Conservation (phyloP, 1,140 invertebrate genomes). For the Phocides pigmalion region DNA sequence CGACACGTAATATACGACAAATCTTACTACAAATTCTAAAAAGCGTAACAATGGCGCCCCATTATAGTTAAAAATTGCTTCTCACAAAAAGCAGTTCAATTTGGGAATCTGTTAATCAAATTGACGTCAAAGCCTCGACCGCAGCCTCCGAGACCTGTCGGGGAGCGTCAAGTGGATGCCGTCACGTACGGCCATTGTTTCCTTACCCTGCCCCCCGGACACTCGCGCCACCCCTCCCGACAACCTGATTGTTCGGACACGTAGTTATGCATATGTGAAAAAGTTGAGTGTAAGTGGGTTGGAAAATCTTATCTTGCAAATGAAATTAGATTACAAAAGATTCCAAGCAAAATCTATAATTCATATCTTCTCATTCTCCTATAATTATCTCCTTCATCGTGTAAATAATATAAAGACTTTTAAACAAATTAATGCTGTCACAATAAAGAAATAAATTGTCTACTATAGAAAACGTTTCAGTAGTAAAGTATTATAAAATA, state of each 20-base stretch:
- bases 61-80: conserved; percentile 3
- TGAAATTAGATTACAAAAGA: too few species aligned
- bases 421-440: too few species aligned
- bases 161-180: conserved; percentile 77
- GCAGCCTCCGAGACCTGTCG: conserved; percentile 66
- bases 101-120: conserved; percentile 33
- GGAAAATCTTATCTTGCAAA: too few species aligned
- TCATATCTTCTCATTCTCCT: too few species aligned
- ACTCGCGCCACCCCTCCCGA: conserved; percentile 22
- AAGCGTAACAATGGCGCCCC: neutral
- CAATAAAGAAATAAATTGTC: too few species aligned
- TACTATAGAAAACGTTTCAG: too few species aligned
- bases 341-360: too few species aligned
- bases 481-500: too few species aligned
- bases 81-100: conserved; percentile 22
- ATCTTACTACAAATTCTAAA: neutral
- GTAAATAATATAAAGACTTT: too few species aligned
- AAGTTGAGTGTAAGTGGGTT: too few species aligned
- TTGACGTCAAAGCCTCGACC: conserved; percentile 30
- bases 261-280: conserved; percentile 33
- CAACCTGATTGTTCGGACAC: conserved; percentile 38
- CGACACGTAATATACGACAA: neutral
- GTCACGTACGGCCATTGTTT: conserved; percentile 75
- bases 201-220: conserved; percentile 31
- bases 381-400: too few species aligned